phyloP scores from a whole-genome alignment of 2,888 invertebrate species.

The Epinotia ramella region DNA sequence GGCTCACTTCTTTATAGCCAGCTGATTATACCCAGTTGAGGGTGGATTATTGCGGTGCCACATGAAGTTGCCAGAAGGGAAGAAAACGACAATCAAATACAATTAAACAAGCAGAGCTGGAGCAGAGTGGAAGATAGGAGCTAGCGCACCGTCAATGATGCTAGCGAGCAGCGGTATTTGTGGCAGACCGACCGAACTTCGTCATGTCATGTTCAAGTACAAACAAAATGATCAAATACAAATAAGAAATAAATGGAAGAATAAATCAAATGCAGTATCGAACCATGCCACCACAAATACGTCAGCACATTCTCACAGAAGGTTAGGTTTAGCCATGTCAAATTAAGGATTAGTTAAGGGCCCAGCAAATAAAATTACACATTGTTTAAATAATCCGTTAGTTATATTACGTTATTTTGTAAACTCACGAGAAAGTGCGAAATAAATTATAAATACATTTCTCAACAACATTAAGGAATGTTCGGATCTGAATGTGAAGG shows the following conservation, averaged over 20 bases:
- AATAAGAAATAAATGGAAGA: slow-evolving; percentile 45
- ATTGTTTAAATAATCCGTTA: slow-evolving; percentile 55
- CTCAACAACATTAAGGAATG: slow-evolving; percentile 61
- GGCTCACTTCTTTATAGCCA: slow-evolving; percentile 83
- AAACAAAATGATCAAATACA: slow-evolving; percentile 8
- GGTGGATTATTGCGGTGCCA: slow-evolving; percentile 77
- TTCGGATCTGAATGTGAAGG: slow-evolving; percentile 66
- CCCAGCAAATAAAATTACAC: slow-evolving; percentile 62
- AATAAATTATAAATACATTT: slow-evolving; percentile 58
- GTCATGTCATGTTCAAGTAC: slow-evolving; percentile 13
- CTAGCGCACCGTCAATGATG: slow-evolving; percentile 42
- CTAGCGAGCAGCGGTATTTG: slow-evolving; percentile 43
- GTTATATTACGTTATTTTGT: slow-evolving; percentile 34
- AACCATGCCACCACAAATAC: slow-evolving; percentile 74
- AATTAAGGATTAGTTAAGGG: slow-evolving; percentile 55
- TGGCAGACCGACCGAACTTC: slow-evolving; percentile 39
- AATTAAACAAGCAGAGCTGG: slow-evolving; percentile 75
- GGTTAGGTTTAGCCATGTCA: slow-evolving; percentile 63
- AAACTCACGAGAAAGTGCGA: slow-evolving; percentile 51
- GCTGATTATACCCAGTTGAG: slow-evolving; percentile 77
- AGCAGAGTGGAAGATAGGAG: slow-evolving; percentile 56
- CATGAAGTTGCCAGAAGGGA: slow-evolving; percentile 84
- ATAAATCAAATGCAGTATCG: slow-evolving; percentile 51
- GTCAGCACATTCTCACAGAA: slow-evolving; percentile 70
- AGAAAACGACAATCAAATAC: slow-evolving; percentile 83